These are phyloP conservation scores for Platerodrilus igneus DNA, from an alignment of 2,888 invertebrate genomes.

Conservation along the genomic window DNA sequence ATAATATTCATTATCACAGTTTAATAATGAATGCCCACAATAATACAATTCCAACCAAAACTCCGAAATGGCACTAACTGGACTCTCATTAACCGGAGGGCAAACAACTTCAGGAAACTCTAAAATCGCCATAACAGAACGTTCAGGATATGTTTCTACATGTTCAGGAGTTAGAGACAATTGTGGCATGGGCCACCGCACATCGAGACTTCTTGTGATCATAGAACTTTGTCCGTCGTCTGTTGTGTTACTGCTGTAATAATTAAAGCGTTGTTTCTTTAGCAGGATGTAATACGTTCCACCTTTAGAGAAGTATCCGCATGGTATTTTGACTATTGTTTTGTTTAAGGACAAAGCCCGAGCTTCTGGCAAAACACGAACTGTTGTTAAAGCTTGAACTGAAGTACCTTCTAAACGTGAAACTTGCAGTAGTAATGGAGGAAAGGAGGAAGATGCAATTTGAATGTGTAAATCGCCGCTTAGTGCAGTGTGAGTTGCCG, in stretches of 20 bases:
- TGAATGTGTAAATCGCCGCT: conserved; percentile 74
- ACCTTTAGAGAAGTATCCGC: conserved; percentile 69
- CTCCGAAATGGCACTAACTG: conserved; percentile 55
- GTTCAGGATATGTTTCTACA: conserved; percentile 74
- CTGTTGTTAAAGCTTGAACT: conserved; percentile 41
- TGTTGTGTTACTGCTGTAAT: conserved; percentile 34
- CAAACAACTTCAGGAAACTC: conserved; percentile 73
- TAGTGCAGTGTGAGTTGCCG: conserved; percentile 66
- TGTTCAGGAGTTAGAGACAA: conserved; percentile 69
- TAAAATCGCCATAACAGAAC: conserved; percentile 67
- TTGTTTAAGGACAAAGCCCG: conserved; percentile 40
- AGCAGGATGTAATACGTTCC: conserved; percentile 60
- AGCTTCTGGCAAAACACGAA: conserved; percentile 45
- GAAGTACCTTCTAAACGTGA: conserved; percentile 48
- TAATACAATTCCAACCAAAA: conserved; percentile 76
- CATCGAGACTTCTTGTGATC: conserved; percentile 62
- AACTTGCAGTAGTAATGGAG: conserved; percentile 44
- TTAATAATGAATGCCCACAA: conserved; percentile 70
- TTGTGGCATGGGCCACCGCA: conserved; percentile 73
- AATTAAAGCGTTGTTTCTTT: conserved; percentile 36
- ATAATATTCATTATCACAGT: conserved; percentile 57
- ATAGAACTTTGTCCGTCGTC: conserved; percentile 25
- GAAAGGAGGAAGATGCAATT: conserved; percentile 51
- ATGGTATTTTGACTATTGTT: conserved; percentile 51
- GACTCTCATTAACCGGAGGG: conserved; percentile 55